Percentiles rank a stretch among this genome's conserved stretches.
phyloP scores from a whole-genome alignment of 1,140 invertebrate genomes.

The Penaeus vannamei region DNA sequence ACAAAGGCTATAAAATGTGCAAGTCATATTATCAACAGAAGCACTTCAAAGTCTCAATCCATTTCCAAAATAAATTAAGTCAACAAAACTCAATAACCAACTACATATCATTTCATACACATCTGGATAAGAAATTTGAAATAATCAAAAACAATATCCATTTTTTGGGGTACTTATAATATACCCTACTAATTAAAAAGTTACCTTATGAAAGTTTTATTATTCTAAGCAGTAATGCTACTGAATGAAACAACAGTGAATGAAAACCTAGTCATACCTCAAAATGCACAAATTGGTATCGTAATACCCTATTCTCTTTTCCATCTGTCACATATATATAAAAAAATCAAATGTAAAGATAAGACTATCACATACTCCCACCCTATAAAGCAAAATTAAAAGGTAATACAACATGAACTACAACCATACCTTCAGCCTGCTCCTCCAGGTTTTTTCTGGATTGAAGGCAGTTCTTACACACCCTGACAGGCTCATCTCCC shows the following conservation, averaged over 20 bases:
- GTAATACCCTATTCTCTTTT: too few relatives aligned
- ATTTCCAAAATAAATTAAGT: background rate
- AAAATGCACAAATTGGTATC: too few relatives aligned
- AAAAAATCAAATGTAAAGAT: too few relatives aligned
- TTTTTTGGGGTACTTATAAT: background rate
- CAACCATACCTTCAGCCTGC: background rate
- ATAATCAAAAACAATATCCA: background rate
- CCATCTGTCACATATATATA: too few relatives aligned
- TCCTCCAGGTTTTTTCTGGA: background rate
- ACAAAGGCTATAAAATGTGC: constrained; percentile 20
- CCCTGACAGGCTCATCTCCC: constrained; percentile 78
- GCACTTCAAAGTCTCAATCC: background rate
- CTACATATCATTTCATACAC: background rate
- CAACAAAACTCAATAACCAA: background rate
- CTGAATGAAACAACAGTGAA: too few relatives aligned
- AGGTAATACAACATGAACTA: background rate
- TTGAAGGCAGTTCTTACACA: constrained; percentile 78
- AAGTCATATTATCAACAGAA: background rate
- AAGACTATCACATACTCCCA: too few relatives aligned
- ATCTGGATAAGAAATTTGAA: background rate
- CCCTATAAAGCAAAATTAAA: background rate
- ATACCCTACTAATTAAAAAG: background rate
- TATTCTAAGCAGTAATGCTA: background rate
- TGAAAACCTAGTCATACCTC: too few relatives aligned
- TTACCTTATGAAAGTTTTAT: background rate